Conservation (phyloP, 1,140 invertebrate species). For the Ceratoteleas bidentatus region DNA sequence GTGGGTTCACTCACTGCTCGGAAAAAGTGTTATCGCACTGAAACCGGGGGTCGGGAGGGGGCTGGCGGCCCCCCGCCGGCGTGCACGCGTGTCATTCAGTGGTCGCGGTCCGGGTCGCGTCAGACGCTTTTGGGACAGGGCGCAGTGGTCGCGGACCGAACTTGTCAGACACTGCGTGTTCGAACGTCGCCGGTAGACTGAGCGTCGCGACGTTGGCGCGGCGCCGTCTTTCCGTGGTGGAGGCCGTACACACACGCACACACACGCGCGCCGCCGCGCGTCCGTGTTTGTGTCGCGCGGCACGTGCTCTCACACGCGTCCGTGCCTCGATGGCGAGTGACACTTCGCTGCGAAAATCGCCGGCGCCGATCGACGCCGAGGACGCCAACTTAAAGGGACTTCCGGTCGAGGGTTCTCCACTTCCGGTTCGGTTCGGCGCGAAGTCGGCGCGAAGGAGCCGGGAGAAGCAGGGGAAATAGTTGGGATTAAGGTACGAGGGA, state of each 20-base stretch:
- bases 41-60: slow-evolving; percentile 10
- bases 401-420: no score
- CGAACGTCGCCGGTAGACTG: slow-evolving; percentile 78
- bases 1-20: slow-evolving; percentile 26
- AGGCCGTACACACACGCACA: slow-evolving; percentile 46
- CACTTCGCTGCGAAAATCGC: slow-evolving; percentile 43
- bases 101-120: slow-evolving; percentile 25
- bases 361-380: slow-evolving; percentile 51
- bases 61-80: slow-evolving; percentile 9
- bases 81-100: slow-evolving; percentile 30
- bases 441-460: no score
- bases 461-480: no score
- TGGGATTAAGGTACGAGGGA: no score
- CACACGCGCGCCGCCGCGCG: slow-evolving; percentile 9
- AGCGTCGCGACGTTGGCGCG: slow-evolving; percentile 76
- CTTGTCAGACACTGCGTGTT: slow-evolving; percentile 66
- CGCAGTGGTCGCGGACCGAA: slow-evolving; percentile 53
- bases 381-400: no score
- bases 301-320: slow-evolving; percentile 58
- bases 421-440: no score
- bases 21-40: slow-evolving; percentile 22
- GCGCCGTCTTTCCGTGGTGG: slow-evolving; percentile 68
- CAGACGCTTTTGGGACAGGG: slow-evolving; percentile 41
- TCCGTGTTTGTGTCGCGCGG: slow-evolving; percentile 25
- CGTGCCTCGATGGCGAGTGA: slow-evolving; percentile 30